phyloP scores from a whole-genome alignment of 2,797 vertebrate genomes.

The Dendrocincla fuliginosa region DNA sequence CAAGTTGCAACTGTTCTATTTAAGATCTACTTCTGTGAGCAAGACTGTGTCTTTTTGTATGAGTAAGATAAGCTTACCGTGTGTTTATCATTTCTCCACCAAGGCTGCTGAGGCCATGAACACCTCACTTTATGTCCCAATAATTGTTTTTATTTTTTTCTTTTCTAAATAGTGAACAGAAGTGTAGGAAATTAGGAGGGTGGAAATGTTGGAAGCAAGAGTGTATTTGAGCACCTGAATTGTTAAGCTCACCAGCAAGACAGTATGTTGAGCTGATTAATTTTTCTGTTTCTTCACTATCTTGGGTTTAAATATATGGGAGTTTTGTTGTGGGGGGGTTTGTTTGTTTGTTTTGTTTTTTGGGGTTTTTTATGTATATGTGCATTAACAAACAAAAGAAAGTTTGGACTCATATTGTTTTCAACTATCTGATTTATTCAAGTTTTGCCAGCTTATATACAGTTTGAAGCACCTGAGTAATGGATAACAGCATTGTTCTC shows the following conservation, averaged over 20 bases:
- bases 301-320: neutral
- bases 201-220: neutral
- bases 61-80: neutral
- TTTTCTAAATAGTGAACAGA: neutral
- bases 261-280: neutral
- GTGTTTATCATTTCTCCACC: neutral
- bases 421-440: neutral
- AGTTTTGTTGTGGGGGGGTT: too few species aligned
- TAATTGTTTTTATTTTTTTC: neutral
- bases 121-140: neutral
- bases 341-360: too few species aligned
- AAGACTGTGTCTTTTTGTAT: neutral
- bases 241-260: neutral
- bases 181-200: neutral
- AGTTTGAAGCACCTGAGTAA: neutral
- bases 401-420: neutral
- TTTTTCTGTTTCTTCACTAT: neutral
- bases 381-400: neutral
- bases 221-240: neutral
- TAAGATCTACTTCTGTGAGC: neutral
- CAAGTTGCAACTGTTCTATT: neutral
- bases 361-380: too few species aligned
- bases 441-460: neutral
- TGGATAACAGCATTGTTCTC: neutral
- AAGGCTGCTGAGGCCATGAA: neutral